Base-by-base conservation (phyloP, 64 coral and sea anemone genomes). In the Actinia tenebrosa region DNA sequence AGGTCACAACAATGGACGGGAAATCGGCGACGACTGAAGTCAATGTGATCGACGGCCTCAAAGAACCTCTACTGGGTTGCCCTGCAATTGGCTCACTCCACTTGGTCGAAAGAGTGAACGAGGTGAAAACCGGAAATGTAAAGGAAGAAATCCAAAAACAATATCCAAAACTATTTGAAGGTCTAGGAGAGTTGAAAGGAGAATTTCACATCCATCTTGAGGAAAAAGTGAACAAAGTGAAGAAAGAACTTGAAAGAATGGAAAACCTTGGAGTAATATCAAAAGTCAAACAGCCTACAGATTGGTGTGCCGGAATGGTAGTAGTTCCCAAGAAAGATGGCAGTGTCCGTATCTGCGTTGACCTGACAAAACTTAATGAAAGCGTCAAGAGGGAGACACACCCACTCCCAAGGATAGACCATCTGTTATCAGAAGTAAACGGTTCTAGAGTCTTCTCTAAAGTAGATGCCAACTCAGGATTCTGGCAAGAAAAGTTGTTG, bases 301-400 rank as follows among this genome's bases (percentile, higher is more conserved):
- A 89, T 9, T 84, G 64, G 88, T 89, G 80, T 75, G 81, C 88
- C 60, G 62, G 80, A 4, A 84, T 89, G 81, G 88, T 89, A 75
- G 88, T 89, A 20, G 64, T 89, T 16, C 81, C 88, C 4, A 89
- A 89, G n/a, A 68, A 64, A 18, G 68, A 89, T 77, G 82, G 66
- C 10, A 71, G 22, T 75, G 83, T 84, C 10, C 11, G 80, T 27
- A 83, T 83, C 6, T 83, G 80, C 27, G 80, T 83, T 0, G 80
- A 83, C 16, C 45, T 83, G 6, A 54, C 30, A 0, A 71, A 42
- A 10, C 64, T 87, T 6, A 87, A 87, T 23, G 44, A 87, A 4
- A 72, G 37, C n/a, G 11, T 72, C n/a, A 13, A 37, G 10, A 72
- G 68, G 10, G 68, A 72, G 25, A 23, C 68, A 4, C 37, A 72